A percentile compares a stretch with the other conserved stretches of the same genome.
Conservation (phyloP, 2,113 vertebrate genomes). For the Corythornis vintsioides region DNA sequence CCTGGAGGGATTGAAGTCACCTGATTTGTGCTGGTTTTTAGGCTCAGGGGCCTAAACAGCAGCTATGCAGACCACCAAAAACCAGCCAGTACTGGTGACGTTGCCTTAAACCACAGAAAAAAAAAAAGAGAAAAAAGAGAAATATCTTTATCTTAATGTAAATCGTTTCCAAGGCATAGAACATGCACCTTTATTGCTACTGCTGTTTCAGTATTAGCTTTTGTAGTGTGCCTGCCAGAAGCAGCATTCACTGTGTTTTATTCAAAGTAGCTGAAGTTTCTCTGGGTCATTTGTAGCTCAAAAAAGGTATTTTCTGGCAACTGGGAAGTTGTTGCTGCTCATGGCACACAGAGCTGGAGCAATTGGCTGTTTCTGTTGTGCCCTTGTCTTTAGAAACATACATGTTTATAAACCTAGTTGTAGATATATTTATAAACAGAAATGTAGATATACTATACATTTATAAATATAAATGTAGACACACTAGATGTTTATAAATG, state of each 20-base stretch:
- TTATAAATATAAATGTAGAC: no score
- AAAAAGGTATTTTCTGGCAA: background rate
- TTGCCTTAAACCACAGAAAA: background rate
- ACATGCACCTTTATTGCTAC: slow-evolving; percentile 1
- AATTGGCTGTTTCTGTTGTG: background rate
- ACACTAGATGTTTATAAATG: no score
- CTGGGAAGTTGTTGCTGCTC: background rate
- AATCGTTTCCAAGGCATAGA: slow-evolving; percentile 1
- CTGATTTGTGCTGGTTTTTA: background rate
- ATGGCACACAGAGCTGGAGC: background rate
- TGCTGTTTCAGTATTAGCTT: slow-evolving; percentile 56
- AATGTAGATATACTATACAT: no score
- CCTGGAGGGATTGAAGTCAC: background rate
- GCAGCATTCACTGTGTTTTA: background rate
- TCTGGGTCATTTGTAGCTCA: background rate
- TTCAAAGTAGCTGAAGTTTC: slow-evolving; percentile 4
- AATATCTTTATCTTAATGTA: background rate
- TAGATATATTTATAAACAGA: no score
- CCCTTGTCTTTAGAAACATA: no score
- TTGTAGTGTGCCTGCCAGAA: slow-evolving; percentile 18
- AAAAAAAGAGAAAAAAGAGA: background rate
- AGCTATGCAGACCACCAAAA: background rate
- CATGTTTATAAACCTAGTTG: no score
- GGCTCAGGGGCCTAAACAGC: background rate
- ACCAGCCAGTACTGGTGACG: background rate